Conservation (phyloP, 2,113 vertebrate genomes). For the Bolborhynchus lineola region DNA sequence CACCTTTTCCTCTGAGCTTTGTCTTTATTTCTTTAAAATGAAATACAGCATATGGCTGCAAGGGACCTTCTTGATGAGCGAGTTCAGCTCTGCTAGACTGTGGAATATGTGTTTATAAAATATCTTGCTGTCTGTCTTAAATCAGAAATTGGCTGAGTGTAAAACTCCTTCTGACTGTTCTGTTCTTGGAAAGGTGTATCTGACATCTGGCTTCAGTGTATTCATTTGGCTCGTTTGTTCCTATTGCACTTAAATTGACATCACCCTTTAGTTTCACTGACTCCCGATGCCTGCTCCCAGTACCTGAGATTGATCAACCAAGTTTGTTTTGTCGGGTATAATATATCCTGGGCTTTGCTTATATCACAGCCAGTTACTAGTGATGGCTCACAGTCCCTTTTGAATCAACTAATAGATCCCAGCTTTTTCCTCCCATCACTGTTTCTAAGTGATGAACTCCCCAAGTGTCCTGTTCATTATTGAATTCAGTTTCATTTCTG, state of each 20-base stretch:
- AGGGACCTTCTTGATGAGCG: neutral
- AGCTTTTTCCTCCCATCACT: rapidly evolving
- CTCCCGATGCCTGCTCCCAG: neutral
- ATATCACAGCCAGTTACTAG: neutral
- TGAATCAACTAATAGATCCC: neutral
- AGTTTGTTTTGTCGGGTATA: neutral
- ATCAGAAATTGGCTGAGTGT: neutral
- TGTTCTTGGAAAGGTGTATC: neutral
- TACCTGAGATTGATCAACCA: neutral
- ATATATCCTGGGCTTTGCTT: neutral
- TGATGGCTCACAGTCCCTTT: neutral
- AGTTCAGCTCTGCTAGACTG: neutral
- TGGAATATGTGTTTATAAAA: neutral
- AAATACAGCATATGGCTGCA: neutral
- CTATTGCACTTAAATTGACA: neutral
- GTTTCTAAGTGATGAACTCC: constrained; percentile 1
- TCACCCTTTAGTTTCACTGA: neutral
- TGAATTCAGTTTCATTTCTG: constrained; percentile 8
- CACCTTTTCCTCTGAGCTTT: neutral
- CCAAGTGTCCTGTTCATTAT: neutral
- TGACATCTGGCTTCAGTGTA: neutral
- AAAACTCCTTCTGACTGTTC: neutral
- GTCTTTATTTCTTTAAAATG: neutral
- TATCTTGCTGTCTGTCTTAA: neutral
- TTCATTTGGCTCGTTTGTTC: neutral